Conservation (phyloP, 2,797 vertebrate genomes). For the Halcyon leucocephala region DNA sequence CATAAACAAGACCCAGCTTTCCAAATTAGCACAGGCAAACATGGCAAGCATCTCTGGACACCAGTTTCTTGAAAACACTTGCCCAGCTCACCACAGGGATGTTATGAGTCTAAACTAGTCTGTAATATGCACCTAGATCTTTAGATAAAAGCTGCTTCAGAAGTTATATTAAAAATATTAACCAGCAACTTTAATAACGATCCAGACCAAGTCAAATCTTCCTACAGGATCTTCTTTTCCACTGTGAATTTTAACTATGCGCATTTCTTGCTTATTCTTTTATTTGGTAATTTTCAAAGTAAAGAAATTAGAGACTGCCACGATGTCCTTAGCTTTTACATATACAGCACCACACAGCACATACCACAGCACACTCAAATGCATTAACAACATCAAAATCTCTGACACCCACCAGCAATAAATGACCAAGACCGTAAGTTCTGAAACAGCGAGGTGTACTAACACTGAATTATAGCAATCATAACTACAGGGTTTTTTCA, state of each 20-base stretch:
- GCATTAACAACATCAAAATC: background rate
- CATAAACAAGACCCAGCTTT: conserved; percentile 63
- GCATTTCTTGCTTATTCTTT: conserved; percentile 34
- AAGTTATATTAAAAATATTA: conserved; percentile 67
- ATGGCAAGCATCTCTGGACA: conserved; percentile 60
- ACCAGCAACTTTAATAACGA: conserved; percentile 43
- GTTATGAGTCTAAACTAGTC: conserved; percentile 57
- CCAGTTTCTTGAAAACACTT: conserved; percentile 68
- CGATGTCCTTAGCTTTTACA: background rate
- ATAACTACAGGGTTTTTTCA: background rate
- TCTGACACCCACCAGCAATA: background rate
- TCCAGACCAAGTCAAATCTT: conserved; percentile 9
- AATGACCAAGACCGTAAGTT: background rate
- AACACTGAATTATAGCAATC: background rate
- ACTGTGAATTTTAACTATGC: background rate
- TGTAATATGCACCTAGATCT: conserved; percentile 61
- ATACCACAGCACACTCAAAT: background rate
- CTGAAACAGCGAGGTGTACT: background rate
- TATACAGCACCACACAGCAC: background rate
- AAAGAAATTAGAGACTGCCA: conserved; percentile 36
- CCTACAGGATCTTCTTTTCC: conserved; percentile 19
- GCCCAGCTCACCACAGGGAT: conserved; percentile 59
- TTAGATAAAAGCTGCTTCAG: conserved; percentile 59
- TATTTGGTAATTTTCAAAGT: conserved; percentile 19
- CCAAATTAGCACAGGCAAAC: conserved; percentile 56